Evolutionary conservation across 2,888 invertebrate genomes (phyloP).

Genomic region (Onchidella celtica): DNA sequence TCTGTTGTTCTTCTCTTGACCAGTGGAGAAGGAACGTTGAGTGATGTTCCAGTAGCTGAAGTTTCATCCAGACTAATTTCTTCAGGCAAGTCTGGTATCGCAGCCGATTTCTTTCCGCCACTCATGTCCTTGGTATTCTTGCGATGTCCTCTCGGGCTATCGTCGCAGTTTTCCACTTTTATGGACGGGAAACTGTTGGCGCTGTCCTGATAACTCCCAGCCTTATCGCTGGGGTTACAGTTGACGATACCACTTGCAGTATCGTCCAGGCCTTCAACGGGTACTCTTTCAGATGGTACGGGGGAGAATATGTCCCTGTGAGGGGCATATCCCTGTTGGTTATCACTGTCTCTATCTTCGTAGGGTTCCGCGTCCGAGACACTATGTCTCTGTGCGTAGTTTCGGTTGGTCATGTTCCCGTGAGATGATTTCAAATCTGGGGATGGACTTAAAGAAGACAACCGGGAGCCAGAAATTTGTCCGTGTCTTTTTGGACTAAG

Average conservation of each 20-base stretch:
- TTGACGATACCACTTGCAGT: no score
- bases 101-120: background rate
- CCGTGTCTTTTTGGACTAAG: background rate
- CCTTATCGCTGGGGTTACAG: background rate
- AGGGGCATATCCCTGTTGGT: background rate
- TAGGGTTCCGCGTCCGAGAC: background rate
- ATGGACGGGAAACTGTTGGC: constrained; percentile 6
- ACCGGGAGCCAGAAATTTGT: no score
- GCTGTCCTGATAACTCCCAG: background rate
- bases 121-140: background rate
- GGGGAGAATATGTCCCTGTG: constrained; percentile 30
- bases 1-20: constrained; percentile 11
- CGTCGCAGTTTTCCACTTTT: constrained; percentile 13
- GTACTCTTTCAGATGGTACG: background rate
- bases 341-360: no score
- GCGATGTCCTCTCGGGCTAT: background rate
- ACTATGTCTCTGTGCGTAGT: background rate
- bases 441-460: background rate
- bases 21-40: constrained; percentile 13
- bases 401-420: background rate
- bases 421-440: background rate
- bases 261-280: background rate
- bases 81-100: background rate
- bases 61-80: background rate
- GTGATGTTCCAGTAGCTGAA: background rate